Evolutionary conservation across 2,888 invertebrate species (phyloP).

Genomic region (Lissocephala sabroskyi): DNA sequence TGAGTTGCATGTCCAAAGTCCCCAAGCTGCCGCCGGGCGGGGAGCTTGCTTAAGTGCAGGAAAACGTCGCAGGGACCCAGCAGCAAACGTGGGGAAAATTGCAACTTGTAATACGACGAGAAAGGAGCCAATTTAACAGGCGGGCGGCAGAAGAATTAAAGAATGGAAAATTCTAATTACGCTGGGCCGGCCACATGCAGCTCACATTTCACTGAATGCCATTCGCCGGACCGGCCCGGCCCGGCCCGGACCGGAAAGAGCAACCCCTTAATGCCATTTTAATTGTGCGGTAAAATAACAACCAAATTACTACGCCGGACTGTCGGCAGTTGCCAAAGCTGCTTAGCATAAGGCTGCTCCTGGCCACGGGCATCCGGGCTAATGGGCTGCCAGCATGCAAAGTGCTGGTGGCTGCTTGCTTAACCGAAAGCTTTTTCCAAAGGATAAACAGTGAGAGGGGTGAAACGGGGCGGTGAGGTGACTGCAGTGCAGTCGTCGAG

Average conservation of each 20-base stretch:
- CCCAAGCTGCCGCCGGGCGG: no score
- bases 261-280: conserved; percentile 44
- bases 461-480: no score
- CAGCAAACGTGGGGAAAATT: conserved; percentile 4
- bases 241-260: neutral
- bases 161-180: conserved; percentile 27
- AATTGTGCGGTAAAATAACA: conserved; percentile 53
- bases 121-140: conserved; percentile 23
- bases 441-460: no score
- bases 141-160: conserved; percentile 6
- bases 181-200: conserved; percentile 21
- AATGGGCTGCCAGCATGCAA: conserved; percentile 57
- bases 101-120: conserved; percentile 14
- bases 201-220: conserved; percentile 16
- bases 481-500: no score
- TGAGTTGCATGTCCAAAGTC: no score
- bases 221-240: neutral
- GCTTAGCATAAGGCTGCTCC: conserved; percentile 15
- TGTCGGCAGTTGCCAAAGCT: conserved; percentile 14
- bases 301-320: conserved; percentile 49
- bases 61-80: neutral
- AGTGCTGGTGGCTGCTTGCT: no score
- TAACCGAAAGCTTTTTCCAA: no score
- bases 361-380: conserved; percentile 16
- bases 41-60: neutral